Conservation (phyloP, 2,113 vertebrate species). For the Heliornis fulica region DNA sequence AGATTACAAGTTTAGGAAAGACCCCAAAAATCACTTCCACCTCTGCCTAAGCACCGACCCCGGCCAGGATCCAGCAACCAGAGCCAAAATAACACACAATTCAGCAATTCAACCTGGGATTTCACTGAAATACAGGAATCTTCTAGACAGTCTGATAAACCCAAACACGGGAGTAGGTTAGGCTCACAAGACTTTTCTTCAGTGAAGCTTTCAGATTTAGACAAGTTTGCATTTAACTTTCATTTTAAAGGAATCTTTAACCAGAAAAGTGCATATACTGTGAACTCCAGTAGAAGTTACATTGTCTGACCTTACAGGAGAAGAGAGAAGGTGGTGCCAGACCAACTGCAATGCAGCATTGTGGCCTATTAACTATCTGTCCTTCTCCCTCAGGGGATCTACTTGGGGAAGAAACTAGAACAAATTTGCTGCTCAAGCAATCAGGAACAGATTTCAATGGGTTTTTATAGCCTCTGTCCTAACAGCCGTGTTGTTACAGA, state of each 20-base stretch:
- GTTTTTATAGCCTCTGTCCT: background rate
- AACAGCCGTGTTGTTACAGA: background rate
- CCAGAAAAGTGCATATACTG: background rate
- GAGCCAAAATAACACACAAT: background rate
- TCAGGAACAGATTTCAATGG: background rate
- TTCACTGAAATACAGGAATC: background rate
- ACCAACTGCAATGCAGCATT: background rate
- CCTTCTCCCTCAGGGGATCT: background rate
- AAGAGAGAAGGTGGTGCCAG: background rate
- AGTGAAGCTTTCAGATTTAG: background rate
- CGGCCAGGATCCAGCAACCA: background rate
- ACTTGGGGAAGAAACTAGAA: background rate
- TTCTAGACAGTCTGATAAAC: background rate
- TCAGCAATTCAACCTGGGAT: background rate
- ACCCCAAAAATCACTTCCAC: background rate
- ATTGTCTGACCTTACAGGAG: background rate
- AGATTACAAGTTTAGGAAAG: background rate
- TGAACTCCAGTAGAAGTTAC: background rate
- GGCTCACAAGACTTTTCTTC: background rate
- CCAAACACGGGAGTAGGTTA: background rate
- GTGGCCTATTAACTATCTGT: background rate
- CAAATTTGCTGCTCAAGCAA: background rate
- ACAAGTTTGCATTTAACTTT: background rate
- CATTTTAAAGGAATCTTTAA: background rate
- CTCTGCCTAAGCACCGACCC: background rate